These are phyloP conservation scores for Mustelus asterias DNA, from an alignment of 2,113 vertebrate genomes.

Conservation along the genomic window DNA sequence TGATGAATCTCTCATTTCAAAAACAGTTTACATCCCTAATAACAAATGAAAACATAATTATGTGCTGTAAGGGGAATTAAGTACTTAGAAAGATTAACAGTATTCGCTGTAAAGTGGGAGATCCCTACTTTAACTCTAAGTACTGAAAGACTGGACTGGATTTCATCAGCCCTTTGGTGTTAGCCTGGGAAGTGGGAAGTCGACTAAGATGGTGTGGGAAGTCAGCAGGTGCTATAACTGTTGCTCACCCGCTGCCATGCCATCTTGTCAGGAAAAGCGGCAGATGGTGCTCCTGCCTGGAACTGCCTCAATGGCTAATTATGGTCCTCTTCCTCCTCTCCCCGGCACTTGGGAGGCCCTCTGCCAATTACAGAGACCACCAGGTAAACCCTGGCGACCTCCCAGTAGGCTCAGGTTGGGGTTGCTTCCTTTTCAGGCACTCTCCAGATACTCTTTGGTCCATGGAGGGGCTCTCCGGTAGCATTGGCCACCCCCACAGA, in stretches of 20 bases:
- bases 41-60: neutral
- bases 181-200: neutral
- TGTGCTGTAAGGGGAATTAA: neutral
- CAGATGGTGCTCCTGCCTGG: no score
- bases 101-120: neutral
- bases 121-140: neutral
- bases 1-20: neutral
- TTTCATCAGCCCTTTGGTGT: neutral
- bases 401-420: no score
- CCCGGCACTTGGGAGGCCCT: no score
- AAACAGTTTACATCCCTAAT: neutral
- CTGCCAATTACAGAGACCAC: no score
- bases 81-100: neutral
- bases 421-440: no score
- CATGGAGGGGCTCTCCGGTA: neutral
- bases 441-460: neutral
- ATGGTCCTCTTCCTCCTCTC: no score
- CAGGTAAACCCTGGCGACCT: no score
- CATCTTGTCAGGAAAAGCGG: no score
- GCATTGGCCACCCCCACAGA: neutral
- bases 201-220: neutral
- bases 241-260: neutral
- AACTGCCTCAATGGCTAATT: no score
- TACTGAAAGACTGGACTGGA: neutral
- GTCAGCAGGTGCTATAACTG: neutral